These are phyloP conservation scores for Dolichallabes microphthalmus DNA, from an alignment of 2,113 vertebrate species.

Conservation along the genomic window DNA sequence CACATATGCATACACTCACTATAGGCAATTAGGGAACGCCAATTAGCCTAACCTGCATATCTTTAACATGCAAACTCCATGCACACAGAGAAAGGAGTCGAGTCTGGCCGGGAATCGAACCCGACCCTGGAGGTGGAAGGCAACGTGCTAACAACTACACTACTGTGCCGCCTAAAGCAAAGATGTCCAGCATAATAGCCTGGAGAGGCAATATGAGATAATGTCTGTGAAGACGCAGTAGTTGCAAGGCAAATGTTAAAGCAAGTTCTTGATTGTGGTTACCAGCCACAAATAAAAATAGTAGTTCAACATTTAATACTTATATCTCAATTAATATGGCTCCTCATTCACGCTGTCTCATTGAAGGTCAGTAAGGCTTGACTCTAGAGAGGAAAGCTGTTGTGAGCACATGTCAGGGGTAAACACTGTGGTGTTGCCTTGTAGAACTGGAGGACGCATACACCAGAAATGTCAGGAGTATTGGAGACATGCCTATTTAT, in stretches of 20 bases:
- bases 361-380: background rate
- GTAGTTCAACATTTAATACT: background rate
- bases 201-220: background rate
- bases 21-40: no score
- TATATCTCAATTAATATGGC: background rate
- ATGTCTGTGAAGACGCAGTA: background rate
- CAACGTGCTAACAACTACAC: no score
- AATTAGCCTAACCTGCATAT: no score
- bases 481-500: constrained; percentile 79
- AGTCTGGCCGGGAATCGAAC: no score
- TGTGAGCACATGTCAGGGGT: constrained; percentile 31
- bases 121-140: no score
- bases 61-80: no score
- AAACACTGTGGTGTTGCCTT: constrained; percentile 43
- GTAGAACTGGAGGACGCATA: constrained; percentile 71
- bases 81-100: no score
- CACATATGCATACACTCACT: no score
- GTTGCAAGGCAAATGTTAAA: background rate
- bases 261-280: background rate
- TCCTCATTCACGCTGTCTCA: background rate
- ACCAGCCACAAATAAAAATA: background rate
- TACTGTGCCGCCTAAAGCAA: background rate
- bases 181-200: background rate
- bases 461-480: constrained; percentile 77
- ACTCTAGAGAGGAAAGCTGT: constrained; percentile 17